Evolutionary conservation across 2,113 vertebrate genomes (phyloP).

Genomic region (Aspidoscelis tigris): DNA sequence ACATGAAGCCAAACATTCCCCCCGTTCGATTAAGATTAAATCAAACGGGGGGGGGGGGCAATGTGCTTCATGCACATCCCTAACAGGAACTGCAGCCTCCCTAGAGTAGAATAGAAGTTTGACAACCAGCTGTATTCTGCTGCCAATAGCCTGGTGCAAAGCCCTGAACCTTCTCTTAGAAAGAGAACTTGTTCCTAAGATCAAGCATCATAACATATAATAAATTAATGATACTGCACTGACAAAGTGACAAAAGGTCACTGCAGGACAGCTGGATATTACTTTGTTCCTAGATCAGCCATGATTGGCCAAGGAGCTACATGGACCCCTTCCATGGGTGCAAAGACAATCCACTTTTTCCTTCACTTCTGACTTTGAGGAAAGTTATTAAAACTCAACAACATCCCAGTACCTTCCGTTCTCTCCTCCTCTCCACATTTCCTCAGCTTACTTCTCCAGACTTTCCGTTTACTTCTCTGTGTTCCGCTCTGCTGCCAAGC

Average conservation of each 20-base stretch:
- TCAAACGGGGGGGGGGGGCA: not conserved
- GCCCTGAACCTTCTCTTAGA: not conserved
- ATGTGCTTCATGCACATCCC: not conserved
- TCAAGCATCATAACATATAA: not conserved
- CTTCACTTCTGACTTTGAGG: slow-evolving; percentile 37
- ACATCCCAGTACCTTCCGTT: slow-evolving; percentile 48
- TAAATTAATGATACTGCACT: not conserved
- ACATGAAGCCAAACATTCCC: no score
- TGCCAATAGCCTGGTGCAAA: not conserved
- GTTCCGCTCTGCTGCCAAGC: slow-evolving; percentile 67
- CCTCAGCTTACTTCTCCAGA: slow-evolving; percentile 67
- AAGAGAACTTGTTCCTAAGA: not conserved
- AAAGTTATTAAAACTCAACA: slow-evolving; percentile 58
- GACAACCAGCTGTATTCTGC: not conserved
- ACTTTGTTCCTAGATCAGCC: not conserved
- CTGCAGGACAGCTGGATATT: fast-evolving
- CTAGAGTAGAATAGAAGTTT: not conserved
- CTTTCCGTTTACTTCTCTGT: slow-evolving; percentile 66
- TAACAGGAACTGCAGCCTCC: not conserved
- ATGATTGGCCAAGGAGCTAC: not conserved
- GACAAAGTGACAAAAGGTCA: not conserved
- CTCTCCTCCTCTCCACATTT: slow-evolving; percentile 52
- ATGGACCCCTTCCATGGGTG: fast-evolving
- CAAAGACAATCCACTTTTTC: slow-evolving; percentile 40
- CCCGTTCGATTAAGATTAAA: no score